Evolutionary conservation across 2,113 vertebrate species (phyloP), one percentile per base, ranked within the genome.

Genomic region (Procavia capensis): DNA sequence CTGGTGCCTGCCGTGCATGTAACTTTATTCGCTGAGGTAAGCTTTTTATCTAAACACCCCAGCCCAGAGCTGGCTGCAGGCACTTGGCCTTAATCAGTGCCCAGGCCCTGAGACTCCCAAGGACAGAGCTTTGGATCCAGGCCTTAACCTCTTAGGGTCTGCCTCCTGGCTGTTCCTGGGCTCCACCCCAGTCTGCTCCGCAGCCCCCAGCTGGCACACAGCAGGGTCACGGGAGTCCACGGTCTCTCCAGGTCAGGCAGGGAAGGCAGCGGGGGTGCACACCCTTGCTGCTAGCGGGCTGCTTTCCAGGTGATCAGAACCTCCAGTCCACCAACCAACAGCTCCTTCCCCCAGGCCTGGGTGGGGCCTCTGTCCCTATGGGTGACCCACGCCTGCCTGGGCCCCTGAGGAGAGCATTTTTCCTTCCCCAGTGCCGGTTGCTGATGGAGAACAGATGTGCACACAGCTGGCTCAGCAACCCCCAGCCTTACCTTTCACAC

Each of bases 391-490:
- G 76, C 39, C 47, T 39, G 79, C 82, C 68, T 89, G 59, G 68
- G 79, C 90, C 95, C 74, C 87, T 7, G 63, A 68, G 76, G 81
- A 95, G 3, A 86, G 75, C 54, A 45, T 95, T 96, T 93, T 88
- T 75, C 82, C 94, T 93, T 91, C 92, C 95, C 95, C n/a, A 36
- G 68, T 93, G 96, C 92, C 88, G 25, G 61, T 50, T 61, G 68
- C 31, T 98, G 96, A 98, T 98, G 90, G 75, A 92, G 84, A 97
- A 92, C 97, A 98, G 97, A 97, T 98, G 97, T 96, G 94, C 59
- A 72, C 82, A 96, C 90, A 97, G 90, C 95, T 96, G 96, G 88
- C 20, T 83, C 2, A 0, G 20, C 70, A 25, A 45, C 20, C 57
- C 64, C 57, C 24, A 27, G 43, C 63, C 90, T 98, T 83, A 97